Conservation (phyloP, 2,888 invertebrate species). For the Tinea trinotella region DNA sequence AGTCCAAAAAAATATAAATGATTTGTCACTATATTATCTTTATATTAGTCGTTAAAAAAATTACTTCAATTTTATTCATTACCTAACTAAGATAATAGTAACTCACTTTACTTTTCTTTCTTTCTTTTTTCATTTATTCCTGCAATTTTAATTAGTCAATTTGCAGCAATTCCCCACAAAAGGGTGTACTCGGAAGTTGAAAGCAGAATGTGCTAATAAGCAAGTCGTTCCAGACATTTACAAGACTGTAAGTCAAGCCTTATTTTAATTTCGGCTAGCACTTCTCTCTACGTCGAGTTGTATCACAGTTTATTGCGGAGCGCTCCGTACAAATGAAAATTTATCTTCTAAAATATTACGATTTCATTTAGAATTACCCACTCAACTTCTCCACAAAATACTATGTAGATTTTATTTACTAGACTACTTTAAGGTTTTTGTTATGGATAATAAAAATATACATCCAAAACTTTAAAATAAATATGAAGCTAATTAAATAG, state of each 20-base stretch:
- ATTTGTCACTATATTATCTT: too few species aligned
- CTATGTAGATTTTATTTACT: too few species aligned
- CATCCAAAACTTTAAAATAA: too few species aligned
- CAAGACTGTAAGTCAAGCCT: slow-evolving; percentile 16
- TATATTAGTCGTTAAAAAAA: too few species aligned
- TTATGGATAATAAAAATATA: too few species aligned
- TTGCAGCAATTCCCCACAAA: slow-evolving; percentile 8
- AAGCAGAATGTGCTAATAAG: slow-evolving; percentile 19
- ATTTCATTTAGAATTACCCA: slow-evolving; percentile 3
- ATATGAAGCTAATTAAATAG: too few species aligned
- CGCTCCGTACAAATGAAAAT: background rate
- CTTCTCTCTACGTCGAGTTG: background rate
- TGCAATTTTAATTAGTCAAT: slow-evolving; percentile 16
- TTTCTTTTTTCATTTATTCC: background rate
- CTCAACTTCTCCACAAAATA: background rate
- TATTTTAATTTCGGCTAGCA: slow-evolving; percentile 6
- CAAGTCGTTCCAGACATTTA: slow-evolving; percentile 18
- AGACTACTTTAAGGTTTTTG: too few species aligned
- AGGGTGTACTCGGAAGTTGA: background rate
- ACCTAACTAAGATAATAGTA: background rate
- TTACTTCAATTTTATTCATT: background rate
- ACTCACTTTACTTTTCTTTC: background rate
- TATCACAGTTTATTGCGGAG: slow-evolving; percentile 12
- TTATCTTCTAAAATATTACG: slow-evolving; percentile 8
- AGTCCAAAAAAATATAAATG: too few species aligned